Base-by-base conservation (phyloP, 2,888 invertebrate genomes). In the Pomacea canaliculata region DNA sequence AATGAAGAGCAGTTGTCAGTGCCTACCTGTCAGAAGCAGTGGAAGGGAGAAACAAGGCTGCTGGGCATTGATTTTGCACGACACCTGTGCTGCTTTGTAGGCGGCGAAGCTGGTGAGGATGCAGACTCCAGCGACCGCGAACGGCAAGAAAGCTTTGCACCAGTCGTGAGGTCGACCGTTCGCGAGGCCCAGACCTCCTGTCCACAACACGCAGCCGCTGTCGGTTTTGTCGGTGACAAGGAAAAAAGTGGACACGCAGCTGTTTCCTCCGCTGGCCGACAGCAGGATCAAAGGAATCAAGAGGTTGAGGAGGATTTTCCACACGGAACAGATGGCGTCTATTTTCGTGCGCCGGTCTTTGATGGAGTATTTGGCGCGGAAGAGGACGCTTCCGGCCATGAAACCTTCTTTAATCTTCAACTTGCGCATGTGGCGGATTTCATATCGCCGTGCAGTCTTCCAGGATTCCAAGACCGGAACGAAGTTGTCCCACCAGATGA, bases 401-500 rank as follows among this genome's bases (percentile, higher is more conserved):
- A 73, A 73, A 9, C 19, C 19, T 46, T 12, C 48, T 19, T 12
- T n/a, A 7, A 1, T 3, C 48, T 27, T 46, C 12, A 7, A 7
- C n/a, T 56, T 62, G 19, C n/a, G 19, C 46, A 48, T 37, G 19
- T 56, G 8, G 10, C 73, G 73, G 12, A 18, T 23, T n/a, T 73
- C 73, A 37, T 8, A 19, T 13, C 56, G 27, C 49, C 73, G 48
- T 63, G 19, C 23, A 13, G 10, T 63, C 63, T 73, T 73, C 73
- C 73, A 73, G 4, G n/a, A 23, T n/a, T 73, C 27, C 9, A 37
- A 51, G 51, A 73, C 66, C 18, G 66, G n/a, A 0, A 97, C 96
- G 89, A 96, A 99, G 91, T 99, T 99, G 91, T 98, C 98, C 99
- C 99, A 99, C 97, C 98, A 98, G 48, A 96, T 96, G 62, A 96